A percentile compares a stretch with the other conserved stretches of the same genome.
Conservation (phyloP, 1,140 invertebrate species). For the Drosophila bipectinata region DNA sequence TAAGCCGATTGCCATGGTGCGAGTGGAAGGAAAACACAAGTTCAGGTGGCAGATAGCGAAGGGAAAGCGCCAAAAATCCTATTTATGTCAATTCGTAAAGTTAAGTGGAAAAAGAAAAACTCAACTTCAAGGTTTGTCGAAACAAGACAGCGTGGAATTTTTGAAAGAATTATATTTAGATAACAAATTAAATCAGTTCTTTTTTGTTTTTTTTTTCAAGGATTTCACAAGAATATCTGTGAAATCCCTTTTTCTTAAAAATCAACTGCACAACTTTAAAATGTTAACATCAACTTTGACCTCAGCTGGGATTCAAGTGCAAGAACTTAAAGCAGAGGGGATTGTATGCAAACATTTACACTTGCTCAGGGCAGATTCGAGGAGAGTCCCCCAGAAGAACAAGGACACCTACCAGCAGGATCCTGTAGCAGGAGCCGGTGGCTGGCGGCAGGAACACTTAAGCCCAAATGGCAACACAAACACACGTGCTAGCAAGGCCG, state of each 20-base stretch:
- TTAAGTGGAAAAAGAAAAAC: conserved; percentile 29
- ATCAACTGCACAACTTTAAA: conserved; percentile 16
- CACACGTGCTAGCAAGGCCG: conserved; percentile 51
- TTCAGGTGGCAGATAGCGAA: conserved; percentile 11
- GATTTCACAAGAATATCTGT: neutral
- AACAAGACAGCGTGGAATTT: conserved; percentile 20
- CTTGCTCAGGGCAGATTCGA: conserved; percentile 4
- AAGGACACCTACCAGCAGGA: conserved; percentile 24
- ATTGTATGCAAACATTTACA: conserved; percentile 42
- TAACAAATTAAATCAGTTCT: too few relatives aligned
- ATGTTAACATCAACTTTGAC: neutral
- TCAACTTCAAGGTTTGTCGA: conserved; percentile 20
- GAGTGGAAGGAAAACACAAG: conserved; percentile 18
- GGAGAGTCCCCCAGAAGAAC: neutral
- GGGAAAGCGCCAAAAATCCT: conserved; percentile 27
- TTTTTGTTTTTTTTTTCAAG: neutral
- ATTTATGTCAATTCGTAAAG: conserved; percentile 43
- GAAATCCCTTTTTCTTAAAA: neutral
- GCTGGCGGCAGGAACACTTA: conserved; percentile 39
- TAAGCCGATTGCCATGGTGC: conserved; percentile 46
- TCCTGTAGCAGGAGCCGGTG: conserved; percentile 13
- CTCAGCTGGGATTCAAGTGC: conserved; percentile 41
- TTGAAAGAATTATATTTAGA: conserved; percentile 25
- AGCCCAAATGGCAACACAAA: conserved; percentile 57
- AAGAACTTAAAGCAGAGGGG: conserved; percentile 39